Percentiles rank a stretch among this genome's conserved stretches.
phyloP scores from a whole-genome alignment of 2,797 vertebrate genomes.

The Pipistrellus pygmaeus region DNA sequence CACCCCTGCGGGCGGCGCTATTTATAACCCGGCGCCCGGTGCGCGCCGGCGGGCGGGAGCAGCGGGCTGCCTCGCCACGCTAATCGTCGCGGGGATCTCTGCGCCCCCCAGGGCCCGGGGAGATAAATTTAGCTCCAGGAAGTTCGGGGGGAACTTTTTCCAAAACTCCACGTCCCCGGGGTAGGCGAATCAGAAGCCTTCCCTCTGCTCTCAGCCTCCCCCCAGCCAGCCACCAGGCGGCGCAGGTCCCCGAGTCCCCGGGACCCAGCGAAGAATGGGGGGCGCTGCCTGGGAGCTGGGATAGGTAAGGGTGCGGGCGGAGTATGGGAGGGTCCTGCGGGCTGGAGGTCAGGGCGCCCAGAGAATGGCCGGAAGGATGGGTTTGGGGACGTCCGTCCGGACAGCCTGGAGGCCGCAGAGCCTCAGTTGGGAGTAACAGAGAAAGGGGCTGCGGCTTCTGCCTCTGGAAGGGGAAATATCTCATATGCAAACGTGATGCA shows the following conservation, averaged over 20 bases:
- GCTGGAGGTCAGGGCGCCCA: not conserved
- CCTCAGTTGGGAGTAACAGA: not conserved
- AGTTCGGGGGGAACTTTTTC: slow-evolving; percentile 79
- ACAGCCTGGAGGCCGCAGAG: not conserved
- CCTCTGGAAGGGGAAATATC: slow-evolving; percentile 22
- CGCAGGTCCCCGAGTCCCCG: slow-evolving; percentile 10
- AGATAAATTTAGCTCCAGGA: slow-evolving; percentile 84
- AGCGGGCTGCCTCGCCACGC: slow-evolving; percentile 15
- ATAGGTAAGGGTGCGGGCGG: not conserved
- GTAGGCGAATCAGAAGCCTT: slow-evolving; percentile 39
- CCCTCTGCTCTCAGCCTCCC: not conserved
- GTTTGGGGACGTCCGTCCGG: no score
- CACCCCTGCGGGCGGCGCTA: slow-evolving; percentile 82
- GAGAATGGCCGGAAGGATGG: not conserved
- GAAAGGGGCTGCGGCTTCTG: not conserved
- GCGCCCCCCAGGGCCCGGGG: slow-evolving; percentile 71
- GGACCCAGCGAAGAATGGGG: not conserved
- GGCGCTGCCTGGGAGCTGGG: not conserved
- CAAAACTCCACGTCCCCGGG: slow-evolving; percentile 77
- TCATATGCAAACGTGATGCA: slow-evolving; percentile 44
- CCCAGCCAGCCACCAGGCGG: slow-evolving; percentile 64
- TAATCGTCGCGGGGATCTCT: slow-evolving; percentile 81
- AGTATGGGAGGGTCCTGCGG: not conserved
- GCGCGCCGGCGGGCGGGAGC: slow-evolving; percentile 67
- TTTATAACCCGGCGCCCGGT: slow-evolving; percentile 81